Conservation (phyloP, 2,888 invertebrate species). For the Drosophila robusta region DNA sequence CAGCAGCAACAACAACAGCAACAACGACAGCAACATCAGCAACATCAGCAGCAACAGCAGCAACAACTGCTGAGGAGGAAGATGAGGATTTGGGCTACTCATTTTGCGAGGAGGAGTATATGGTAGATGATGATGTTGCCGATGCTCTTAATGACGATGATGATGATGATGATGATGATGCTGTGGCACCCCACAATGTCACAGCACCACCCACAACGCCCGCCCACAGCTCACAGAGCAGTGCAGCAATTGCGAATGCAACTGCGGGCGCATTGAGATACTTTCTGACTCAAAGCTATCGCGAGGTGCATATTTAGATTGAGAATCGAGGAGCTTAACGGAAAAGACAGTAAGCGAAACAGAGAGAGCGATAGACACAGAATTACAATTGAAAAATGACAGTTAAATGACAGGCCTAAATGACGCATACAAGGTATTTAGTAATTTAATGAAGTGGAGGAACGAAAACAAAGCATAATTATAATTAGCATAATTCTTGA, state of each 20-base stretch:
- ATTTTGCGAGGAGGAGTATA: conserved; percentile 76
- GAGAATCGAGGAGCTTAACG: background rate
- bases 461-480: conserved; percentile 23
- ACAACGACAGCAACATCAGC: background rate
- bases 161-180: conserved; percentile 22
- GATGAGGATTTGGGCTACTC: conserved; percentile 82
- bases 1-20: conserved; percentile 16
- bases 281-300: conserved; percentile 75
- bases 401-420: conserved; percentile 60
- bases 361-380: conserved; percentile 14
- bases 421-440: conserved; percentile 75
- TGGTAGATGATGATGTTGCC: conserved; percentile 41
- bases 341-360: too few species aligned
- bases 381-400: conserved; percentile 7
- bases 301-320: conserved; percentile 75
- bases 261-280: conserved; percentile 71
- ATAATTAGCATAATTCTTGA: conserved; percentile 49
- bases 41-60: conserved; percentile 24
- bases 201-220: conserved; percentile 63
- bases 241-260: conserved; percentile 53
- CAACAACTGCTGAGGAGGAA: conserved; percentile 54
- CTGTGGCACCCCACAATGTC: conserved; percentile 22
- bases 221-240: conserved; percentile 56
- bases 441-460: conserved; percentile 39
- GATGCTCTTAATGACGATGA: conserved; percentile 11